phyloP scores from a whole-genome alignment of 1,140 invertebrate species.

The Sarcophaga peregrina region DNA sequence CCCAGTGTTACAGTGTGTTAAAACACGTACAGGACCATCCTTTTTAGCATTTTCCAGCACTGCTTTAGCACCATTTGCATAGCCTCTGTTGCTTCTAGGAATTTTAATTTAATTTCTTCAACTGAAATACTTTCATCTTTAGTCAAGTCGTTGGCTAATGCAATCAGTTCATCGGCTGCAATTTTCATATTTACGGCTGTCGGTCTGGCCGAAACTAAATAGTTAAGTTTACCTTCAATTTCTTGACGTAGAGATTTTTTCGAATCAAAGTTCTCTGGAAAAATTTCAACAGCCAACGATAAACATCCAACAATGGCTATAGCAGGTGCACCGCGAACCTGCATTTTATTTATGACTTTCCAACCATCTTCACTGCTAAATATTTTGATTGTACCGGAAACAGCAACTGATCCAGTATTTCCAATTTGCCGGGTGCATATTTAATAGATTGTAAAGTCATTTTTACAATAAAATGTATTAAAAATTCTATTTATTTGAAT shows the following conservation, averaged over 20 bases:
- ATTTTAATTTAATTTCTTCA: constrained; percentile 77
- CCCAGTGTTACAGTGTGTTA: constrained; percentile 99
- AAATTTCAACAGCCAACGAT: constrained; percentile 88
- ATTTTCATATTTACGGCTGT: constrained; percentile 97
- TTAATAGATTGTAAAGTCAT: constrained; percentile 78
- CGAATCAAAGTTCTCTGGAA: constrained; percentile 72
- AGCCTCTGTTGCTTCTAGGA: constrained; percentile 79
- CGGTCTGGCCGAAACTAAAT: constrained; percentile 90
- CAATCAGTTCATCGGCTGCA: constrained; percentile 81
- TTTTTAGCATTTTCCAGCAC: constrained; percentile 73
- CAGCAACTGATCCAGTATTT: constrained; percentile 90
- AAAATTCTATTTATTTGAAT: background rate
- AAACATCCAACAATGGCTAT: constrained; percentile 96
- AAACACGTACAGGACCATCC: constrained; percentile 72
- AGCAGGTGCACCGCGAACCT: constrained; percentile 95
- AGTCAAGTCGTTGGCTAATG: constrained; percentile 74
- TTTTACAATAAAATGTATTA: constrained; percentile 40
- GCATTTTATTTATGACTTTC: constrained; percentile 95
- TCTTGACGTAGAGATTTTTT: constrained; percentile 79
- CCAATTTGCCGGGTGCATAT: constrained; percentile 78
- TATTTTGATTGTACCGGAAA: constrained; percentile 86
- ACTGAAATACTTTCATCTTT: constrained; percentile 71
- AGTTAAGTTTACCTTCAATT: constrained; percentile 85
- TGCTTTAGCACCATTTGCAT: constrained; percentile 83
- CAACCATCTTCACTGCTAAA: constrained; percentile 90